A percentile compares a stretch with the other conserved stretches of the same genome.
phyloP scores from a whole-genome alignment of 1,140 invertebrate species.

The Apocrypta bakeri region DNA sequence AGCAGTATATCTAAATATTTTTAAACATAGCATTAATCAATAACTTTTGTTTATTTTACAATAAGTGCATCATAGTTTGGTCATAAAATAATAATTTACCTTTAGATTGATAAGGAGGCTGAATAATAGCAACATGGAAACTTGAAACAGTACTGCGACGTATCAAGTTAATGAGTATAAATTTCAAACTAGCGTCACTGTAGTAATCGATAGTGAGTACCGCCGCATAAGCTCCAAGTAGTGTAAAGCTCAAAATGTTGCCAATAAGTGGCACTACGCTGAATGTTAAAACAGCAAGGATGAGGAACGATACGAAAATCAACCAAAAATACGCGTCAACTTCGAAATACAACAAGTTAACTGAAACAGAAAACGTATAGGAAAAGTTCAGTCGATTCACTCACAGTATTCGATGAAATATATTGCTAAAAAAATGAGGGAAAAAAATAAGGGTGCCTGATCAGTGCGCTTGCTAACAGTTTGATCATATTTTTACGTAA shows the following conservation, averaged over 20 bases:
- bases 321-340: constrained; percentile 79
- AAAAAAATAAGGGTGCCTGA: background rate
- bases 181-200: constrained; percentile 79
- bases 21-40: background rate
- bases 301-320: constrained; percentile 78
- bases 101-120: constrained; percentile 78
- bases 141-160: constrained; percentile 76
- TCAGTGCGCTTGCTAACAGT: background rate
- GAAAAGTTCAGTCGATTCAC: constrained; percentile 33
- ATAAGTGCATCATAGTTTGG: too few species aligned
- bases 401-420: background rate
- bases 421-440: background rate
- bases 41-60: background rate
- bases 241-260: constrained; percentile 78
- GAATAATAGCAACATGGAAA: constrained; percentile 78
- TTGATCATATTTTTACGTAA: constrained; percentile 37
- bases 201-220: constrained; percentile 80
- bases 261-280: constrained; percentile 74
- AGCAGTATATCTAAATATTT: constrained; percentile 76
- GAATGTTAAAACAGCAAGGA: constrained; percentile 73
- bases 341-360: constrained; percentile 74
- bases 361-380: constrained; percentile 72
- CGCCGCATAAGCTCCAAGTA: constrained; percentile 79
- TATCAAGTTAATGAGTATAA: constrained; percentile 81
- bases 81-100: constrained; percentile 73